Evolutionary conservation across 2,888 invertebrate genomes (phyloP).

Genomic region (Anarsia innoxiella): DNA sequence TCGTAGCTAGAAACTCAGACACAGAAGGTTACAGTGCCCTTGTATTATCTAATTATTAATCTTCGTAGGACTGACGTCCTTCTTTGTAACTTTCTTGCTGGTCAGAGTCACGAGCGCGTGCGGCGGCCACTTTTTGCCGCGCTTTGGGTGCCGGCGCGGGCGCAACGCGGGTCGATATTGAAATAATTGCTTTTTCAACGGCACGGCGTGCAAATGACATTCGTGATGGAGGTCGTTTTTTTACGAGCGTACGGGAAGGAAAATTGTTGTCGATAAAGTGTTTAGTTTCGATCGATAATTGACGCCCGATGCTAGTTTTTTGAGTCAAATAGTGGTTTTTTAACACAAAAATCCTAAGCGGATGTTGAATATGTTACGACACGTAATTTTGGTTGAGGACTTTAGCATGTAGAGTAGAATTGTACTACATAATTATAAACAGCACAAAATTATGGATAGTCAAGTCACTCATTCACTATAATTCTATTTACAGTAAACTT

Average conservation of each 20-base stretch:
- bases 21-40: too few species aligned
- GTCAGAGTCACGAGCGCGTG: conserved; percentile 63
- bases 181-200: conserved; percentile 74
- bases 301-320: neutral
- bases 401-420: too few species aligned
- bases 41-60: too few species aligned
- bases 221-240: conserved; percentile 74
- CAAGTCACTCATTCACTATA: too few species aligned
- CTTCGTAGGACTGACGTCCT: conserved; percentile 36
- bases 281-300: conserved; percentile 34
- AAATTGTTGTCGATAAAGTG: conserved; percentile 64
- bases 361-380: too few species aligned
- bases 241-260: conserved; percentile 53
- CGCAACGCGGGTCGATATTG: conserved; percentile 62
- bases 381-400: too few species aligned
- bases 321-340: too few species aligned
- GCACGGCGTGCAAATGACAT: conserved; percentile 73
- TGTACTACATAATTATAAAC: too few species aligned
- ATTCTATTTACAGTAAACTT: too few species aligned
- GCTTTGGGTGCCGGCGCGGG: conserved; percentile 44
- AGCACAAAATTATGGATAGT: too few species aligned
- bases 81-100: conserved; percentile 53
- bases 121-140: conserved; percentile 55
- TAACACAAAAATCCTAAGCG: too few species aligned
- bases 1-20: too few species aligned